These are phyloP conservation scores for Dicrostonyx torquatus DNA, from an alignment of 2,797 vertebrate species.

Conservation along the genomic window DNA sequence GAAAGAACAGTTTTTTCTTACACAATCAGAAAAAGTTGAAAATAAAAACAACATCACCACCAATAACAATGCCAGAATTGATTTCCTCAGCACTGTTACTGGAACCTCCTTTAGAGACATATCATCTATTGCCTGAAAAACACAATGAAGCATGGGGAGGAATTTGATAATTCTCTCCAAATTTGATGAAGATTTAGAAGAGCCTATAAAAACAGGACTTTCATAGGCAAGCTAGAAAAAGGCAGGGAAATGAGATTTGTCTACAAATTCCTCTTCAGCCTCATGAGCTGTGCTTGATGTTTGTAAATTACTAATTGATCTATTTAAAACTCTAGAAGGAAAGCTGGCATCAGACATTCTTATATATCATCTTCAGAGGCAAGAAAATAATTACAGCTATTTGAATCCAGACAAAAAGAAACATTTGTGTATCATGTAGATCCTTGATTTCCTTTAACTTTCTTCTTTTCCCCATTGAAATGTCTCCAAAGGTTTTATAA, in stretches of 20 bases:
- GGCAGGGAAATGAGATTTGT: not conserved
- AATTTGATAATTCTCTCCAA: not conserved
- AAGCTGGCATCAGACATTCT: not conserved
- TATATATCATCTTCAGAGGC: not conserved
- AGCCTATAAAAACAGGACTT: no score
- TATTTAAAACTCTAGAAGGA: not conserved
- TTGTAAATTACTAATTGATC: not conserved
- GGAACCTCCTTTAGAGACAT: not conserved
- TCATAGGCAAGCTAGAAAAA: no score
- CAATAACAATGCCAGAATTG: no score
- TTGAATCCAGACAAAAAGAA: not conserved
- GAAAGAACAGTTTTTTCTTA: no score
- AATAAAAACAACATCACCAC: not conserved
- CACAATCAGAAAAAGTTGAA: not conserved
- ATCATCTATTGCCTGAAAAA: not conserved
- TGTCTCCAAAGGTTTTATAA: not conserved
- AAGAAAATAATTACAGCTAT: not conserved
- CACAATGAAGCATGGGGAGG: no score
- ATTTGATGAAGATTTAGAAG: no score
- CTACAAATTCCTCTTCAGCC: not conserved
- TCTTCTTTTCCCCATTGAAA: not conserved
- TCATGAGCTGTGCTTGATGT: not conserved
- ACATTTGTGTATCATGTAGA: not conserved
- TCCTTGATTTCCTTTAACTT: not conserved
- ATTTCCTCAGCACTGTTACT: not conserved